Evolutionary conservation across 2,113 vertebrate genomes (phyloP), one percentile per base, ranked within the genome.

Genomic region (Amia ocellicauda): DNA sequence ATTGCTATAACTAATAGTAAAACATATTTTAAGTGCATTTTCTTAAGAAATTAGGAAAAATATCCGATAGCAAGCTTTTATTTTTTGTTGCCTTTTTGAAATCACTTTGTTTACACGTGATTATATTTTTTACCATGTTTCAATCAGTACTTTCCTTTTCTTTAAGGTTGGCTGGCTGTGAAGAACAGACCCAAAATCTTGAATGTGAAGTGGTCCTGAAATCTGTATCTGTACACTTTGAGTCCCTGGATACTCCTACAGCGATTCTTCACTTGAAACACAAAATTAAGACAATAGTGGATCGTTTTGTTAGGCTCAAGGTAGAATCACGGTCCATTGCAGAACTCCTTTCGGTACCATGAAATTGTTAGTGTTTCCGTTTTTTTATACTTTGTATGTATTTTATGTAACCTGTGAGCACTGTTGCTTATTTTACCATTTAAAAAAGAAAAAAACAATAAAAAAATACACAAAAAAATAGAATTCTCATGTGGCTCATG

Each of bases 331-430:
- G 16, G 61, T 20, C 26, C 23, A 36, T 26, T 27, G 8, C 4
- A 17, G 14, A n/a, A 23, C 27, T 22, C 19, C 31, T 27, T 4
- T 5, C 14, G 36, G 23, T 60, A 11, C 42, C 20, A 43, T 27
- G 31, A 51, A 45, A 26, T 58, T 17, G 55, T 26, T 52, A 60
- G 45, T 23, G 61, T 72, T n/a, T 51, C 54, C 69, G 53, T 57
- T 60, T 67, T 85, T 84, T 83, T 83, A 62, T 84, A 82, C 56
- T 62, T 41, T 29, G 51, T 55, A 58, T 77, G 74, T 63, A 55
- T 36, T 63, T 41, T 47, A 17, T 47, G 3, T 78, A 68, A 67
- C 31, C n/a, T 78, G 70, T 81, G 11, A 75, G 66, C 66, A 63
- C 43, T 63, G 62, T 79, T 73, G 76, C 41, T 70, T 64, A 27